phyloP scores from a whole-genome alignment of 64 coral and sea anemone genomes.

The Stichodactyla helianthus region DNA sequence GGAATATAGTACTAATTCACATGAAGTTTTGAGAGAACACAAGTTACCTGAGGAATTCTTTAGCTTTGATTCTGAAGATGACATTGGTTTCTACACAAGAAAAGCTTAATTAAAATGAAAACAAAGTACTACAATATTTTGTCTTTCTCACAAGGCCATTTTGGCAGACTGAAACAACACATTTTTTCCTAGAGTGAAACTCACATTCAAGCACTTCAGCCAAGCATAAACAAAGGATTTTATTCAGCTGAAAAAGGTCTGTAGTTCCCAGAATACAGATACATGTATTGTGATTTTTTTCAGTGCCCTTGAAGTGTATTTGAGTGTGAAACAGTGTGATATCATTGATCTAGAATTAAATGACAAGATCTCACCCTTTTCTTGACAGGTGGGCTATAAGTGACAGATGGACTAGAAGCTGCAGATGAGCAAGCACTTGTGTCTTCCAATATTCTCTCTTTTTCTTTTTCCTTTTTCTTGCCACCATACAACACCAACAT shows the following conservation, averaged over 20 bases:
- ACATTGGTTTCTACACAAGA: background rate
- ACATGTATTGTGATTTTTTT: no score
- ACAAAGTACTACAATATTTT: background rate
- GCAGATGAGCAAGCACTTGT: conserved; percentile 72
- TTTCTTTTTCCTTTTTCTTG: conserved; percentile 79
- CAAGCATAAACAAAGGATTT: no score
- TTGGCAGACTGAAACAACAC: background rate
- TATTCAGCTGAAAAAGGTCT: no score
- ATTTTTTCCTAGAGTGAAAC: background rate
- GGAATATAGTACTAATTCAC: no score
- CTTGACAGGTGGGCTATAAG: conserved; percentile 85
- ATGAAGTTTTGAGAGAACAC: no score
- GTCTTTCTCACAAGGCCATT: background rate
- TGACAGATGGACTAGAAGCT: conserved; percentile 80
- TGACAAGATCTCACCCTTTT: conserved; percentile 61
- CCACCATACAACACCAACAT: conserved; percentile 96
- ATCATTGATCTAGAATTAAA: background rate
- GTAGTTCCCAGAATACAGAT: no score
- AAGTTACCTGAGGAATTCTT: background rate
- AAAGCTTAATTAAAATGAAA: background rate
- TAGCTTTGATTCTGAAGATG: background rate
- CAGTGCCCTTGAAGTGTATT: no score
- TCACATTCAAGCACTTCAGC: no score
- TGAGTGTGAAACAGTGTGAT: no score
- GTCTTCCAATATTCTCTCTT: conserved; percentile 52